Evolutionary conservation across 2,113 vertebrate genomes (phyloP), one percentile per base, ranked within the genome.

Genomic region (Micronycteris hirsuta): DNA sequence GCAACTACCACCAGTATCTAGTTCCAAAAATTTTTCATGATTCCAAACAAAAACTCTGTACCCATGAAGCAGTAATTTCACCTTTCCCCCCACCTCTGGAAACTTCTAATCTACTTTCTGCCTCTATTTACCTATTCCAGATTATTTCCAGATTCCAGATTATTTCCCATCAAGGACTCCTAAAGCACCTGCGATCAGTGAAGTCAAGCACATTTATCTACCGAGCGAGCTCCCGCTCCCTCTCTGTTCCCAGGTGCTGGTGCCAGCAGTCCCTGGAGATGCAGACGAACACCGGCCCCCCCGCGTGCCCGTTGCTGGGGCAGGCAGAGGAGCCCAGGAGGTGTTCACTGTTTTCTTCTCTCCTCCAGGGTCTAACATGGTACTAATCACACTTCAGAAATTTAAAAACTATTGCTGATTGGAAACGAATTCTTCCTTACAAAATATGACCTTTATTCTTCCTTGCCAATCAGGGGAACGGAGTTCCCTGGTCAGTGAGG

Each of bases 41-140:
- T 3, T 38, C 9, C 0, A 33, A 88, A 70, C n/a, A 73, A 54
- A 81, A 76, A 76, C 45, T 52, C 54, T 83, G 2, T 85, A 65
- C 19, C 41, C 47, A 24, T 77, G 43, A 80, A 68, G 65, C 36
- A 84, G 24, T 70, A 65, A 47, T 49, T 81, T 19, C 9, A n/a
- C 58, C 28, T 82, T 38, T 47, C 15, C 1, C 28, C 17, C 4
- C 4, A 6, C 13, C 6, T 14, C 8, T 73, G 52, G 28, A 67
- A 94, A 95, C 28, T 93, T 94, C 68, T 76, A 43, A 61, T 87
- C 36, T 65, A 28, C 13, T 83, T 92, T 45, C 61, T 76, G 17
- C 74, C 47, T 65, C 36, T 68, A n/a, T 84, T 80, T 47, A 65
- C 24, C 78, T 24, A 43, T 31, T 93, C 41, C 41, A 71, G 36